Evolutionary conservation across 2,888 invertebrate species (phyloP), one percentile per base, ranked within the genome.

Genomic region (Meteorus cinctellus): DNA sequence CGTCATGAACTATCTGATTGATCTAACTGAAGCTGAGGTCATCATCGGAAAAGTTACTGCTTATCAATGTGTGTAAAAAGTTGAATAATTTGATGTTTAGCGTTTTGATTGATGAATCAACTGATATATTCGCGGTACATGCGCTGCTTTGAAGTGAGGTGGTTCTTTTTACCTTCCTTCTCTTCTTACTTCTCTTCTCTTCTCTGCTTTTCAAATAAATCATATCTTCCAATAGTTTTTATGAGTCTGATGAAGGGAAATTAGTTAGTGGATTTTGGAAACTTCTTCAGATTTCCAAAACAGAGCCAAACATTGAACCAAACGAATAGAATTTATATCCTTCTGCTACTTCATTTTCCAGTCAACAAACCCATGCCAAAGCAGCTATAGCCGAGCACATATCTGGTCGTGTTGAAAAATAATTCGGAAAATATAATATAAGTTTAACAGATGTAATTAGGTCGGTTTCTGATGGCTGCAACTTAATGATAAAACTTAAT

Each of bases 391-490:
- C 81, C 6, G 77, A 75, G 51, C 77, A 78, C 45, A 36, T 81
- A 12, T 82, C 70, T 76, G 59, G 73, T 0, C 73, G 63, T 31
- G 67, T 83, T 10, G 60, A 62, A 10, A 45, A 29, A 4, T 77
- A 77, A 1, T 82, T 84, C 41, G 48, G 24, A 16, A 74, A 79
- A 45, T 51, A 45, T 19, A 68, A 59, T 1, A 69, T 84, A 31
- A 45, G 76, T 1, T 77, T 80, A n/a, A 74, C 79, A 29, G 85
- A 86, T 73, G 79, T 86, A 6, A 82, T 86, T 69, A 85, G 86
- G 1, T 87, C 86, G 76, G 81, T 68, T 14, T 81, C 80, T 5
- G 83, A 84, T 63, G 80, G 81, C 0, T 82, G 82, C 65, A 79
- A 74, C 67, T 78, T 78, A 0, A 84, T 82, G 82, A 83, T 86